phyloP scores from a whole-genome alignment of 2,113 vertebrate species.

The Elanus axillaris region DNA sequence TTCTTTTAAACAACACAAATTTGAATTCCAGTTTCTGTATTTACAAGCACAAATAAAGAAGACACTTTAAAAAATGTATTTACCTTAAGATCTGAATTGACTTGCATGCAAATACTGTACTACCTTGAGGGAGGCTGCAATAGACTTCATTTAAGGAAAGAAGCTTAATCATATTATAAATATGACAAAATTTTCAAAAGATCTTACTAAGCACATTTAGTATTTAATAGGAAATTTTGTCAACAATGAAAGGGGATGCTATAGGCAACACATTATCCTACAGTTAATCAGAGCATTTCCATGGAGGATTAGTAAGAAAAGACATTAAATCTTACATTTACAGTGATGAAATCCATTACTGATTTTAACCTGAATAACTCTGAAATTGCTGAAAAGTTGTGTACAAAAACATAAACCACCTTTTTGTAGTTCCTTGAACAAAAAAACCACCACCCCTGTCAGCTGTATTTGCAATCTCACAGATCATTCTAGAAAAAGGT shows the following conservation, averaged over 20 bases:
- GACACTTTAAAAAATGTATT: not conserved
- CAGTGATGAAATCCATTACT: not conserved
- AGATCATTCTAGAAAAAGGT: constrained; percentile 1
- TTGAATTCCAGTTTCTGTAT: not conserved
- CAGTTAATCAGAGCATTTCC: constrained; percentile 31
- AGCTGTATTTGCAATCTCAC: not conserved
- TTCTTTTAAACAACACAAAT: not conserved
- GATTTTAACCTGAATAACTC: constrained; percentile 12
- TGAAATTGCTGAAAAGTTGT: not conserved
- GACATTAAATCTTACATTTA: not conserved
- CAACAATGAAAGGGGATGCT: constrained; percentile 25
- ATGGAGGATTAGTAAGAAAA: constrained; percentile 29
- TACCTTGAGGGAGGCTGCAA: not conserved
- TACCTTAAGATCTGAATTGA: not conserved
- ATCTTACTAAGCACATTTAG: not conserved
- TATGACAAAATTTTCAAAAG: not conserved
- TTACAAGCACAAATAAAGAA: not conserved
- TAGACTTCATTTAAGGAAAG: not conserved
- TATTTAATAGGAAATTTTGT: constrained; percentile 14
- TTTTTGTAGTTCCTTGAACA: not conserved
- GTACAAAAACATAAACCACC: not conserved
- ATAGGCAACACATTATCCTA: not conserved
- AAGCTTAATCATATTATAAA: constrained; percentile 12
- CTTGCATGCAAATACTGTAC: not conserved
- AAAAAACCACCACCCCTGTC: not conserved